phyloP scores from a whole-genome alignment of 2,888 invertebrate species.

The Ametastegia equiseti region DNA sequence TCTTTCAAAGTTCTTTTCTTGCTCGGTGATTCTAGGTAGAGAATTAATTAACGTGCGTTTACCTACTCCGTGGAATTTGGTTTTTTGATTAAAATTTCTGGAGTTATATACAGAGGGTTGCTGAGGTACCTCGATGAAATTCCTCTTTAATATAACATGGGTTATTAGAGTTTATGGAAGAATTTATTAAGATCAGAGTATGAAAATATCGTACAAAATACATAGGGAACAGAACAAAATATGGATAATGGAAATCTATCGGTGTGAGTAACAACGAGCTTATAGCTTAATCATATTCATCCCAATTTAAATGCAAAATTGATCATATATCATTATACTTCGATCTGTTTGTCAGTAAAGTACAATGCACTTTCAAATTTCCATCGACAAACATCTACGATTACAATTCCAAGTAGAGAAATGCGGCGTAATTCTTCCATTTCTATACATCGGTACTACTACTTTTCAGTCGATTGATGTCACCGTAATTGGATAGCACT shows the following conservation, averaged over 20 bases:
- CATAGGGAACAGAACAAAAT: not conserved
- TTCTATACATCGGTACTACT: too few relatives aligned
- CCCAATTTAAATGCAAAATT: too few relatives aligned
- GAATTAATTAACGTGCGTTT: not conserved
- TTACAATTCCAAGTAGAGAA: not conserved
- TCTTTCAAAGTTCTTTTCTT: not conserved
- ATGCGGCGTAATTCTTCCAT: too few relatives aligned
- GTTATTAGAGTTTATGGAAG: not conserved
- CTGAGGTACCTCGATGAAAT: slow-evolving; percentile 1
- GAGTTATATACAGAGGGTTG: not conserved
- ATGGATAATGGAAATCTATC: not conserved
- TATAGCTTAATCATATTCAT: too few relatives aligned
- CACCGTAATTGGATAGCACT: too few relatives aligned
- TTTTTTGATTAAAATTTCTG: not conserved
- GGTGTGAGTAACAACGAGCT: not conserved
- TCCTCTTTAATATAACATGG: not conserved
- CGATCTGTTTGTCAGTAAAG: not conserved
- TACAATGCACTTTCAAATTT: not conserved
- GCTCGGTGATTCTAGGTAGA: not conserved
- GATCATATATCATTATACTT: not conserved
- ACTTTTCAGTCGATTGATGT: too few relatives aligned
- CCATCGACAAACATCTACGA: not conserved
- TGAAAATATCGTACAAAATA: not conserved
- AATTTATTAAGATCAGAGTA: not conserved
- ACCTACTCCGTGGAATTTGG: not conserved